Evolutionary conservation across 1,140 invertebrate genomes (phyloP).

Genomic region (Arion vulgaris): DNA sequence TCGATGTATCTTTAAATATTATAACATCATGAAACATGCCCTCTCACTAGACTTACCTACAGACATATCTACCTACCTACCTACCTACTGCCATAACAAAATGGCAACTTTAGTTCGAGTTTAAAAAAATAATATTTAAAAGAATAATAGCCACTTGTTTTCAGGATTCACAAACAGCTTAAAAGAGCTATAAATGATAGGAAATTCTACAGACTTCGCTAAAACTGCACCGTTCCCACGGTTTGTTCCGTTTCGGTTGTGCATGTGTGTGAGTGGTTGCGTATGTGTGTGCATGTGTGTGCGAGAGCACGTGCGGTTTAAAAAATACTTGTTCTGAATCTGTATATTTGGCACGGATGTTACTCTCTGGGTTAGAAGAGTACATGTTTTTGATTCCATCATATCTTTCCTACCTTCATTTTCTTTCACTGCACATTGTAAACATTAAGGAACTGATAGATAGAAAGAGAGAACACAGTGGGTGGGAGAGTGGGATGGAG

Average conservation of each 20-base stretch:
- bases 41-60: no score
- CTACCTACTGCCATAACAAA: no score
- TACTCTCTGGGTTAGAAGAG: neutral
- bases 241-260: neutral
- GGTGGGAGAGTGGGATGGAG: neutral
- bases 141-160: neutral
- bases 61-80: no score
- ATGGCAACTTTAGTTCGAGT: no score
- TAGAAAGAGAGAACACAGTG: neutral
- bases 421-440: neutral
- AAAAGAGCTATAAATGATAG: neutral
- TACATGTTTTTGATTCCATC: neutral
- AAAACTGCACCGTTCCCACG: conserved; percentile 5
- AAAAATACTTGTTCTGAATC: neutral
- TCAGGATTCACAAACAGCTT: neutral
- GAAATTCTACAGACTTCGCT: neutral
- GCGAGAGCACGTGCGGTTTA: no score
- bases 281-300: neutral
- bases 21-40: no score
- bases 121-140: neutral
- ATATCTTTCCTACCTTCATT: neutral
- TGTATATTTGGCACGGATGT: neutral
- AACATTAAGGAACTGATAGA: neutral
- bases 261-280: neutral
- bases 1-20: no score